A percentile compares a stretch with the other conserved stretches of the same genome.
Evolutionary conservation across 2,888 invertebrate genomes (phyloP).

Genomic region (Rhagonycha lutea): DNA sequence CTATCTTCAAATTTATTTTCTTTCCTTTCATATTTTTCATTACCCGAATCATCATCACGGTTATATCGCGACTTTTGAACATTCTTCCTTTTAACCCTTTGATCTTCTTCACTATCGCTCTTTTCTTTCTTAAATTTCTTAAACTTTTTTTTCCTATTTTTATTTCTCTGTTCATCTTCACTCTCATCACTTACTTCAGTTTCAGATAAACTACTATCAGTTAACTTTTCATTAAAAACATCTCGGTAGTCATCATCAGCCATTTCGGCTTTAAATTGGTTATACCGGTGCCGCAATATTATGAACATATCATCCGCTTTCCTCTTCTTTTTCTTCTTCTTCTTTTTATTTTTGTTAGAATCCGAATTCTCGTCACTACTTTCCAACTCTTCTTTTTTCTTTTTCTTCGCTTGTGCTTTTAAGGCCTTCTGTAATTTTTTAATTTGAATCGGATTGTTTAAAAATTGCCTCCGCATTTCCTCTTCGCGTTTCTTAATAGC

Average conservation of each 20-base stretch:
- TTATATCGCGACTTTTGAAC: neutral
- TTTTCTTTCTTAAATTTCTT: slow-evolving; percentile 1
- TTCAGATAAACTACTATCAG: slow-evolving; percentile 45
- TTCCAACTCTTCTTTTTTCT: slow-evolving; percentile 43
- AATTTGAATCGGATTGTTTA: slow-evolving; percentile 91
- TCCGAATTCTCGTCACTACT: slow-evolving; percentile 43
- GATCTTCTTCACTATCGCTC: neutral
- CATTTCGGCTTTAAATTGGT: slow-evolving; percentile 64
- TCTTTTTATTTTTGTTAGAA: slow-evolving; percentile 44
- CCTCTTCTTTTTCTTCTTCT: slow-evolving; percentile 40
- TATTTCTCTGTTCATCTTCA: neutral
- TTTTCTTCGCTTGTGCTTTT: slow-evolving; percentile 60
- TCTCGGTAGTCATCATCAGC: slow-evolving; percentile 51
- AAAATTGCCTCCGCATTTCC: slow-evolving; percentile 79
- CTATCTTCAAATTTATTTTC: neutral
- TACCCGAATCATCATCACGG: neutral
- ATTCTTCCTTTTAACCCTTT: neutral
- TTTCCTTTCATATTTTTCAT: neutral
- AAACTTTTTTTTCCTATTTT: slow-evolving; percentile 15
- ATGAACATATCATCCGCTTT: slow-evolving; percentile 65
- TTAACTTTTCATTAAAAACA: slow-evolving; percentile 53
- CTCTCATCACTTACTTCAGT: slow-evolving; percentile 20
- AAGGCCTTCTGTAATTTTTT: slow-evolving; percentile 83
- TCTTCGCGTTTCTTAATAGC: slow-evolving; percentile 88
- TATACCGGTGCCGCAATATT: slow-evolving; percentile 72